Evolutionary conservation across 2,113 vertebrate genomes (phyloP).

Genomic region (Salvelinus alpinus): DNA sequence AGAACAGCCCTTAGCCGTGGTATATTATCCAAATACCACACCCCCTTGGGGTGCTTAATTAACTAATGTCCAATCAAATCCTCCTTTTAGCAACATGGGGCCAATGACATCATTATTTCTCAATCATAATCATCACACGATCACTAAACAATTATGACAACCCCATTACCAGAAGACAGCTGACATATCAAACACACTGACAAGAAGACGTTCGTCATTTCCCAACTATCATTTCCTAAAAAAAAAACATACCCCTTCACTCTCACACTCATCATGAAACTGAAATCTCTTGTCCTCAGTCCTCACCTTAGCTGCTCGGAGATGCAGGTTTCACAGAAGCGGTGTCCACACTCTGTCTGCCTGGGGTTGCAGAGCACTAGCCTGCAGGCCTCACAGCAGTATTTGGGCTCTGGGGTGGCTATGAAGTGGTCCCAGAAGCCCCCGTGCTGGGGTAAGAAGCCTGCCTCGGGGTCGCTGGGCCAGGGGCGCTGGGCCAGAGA

Average conservation of each 20-base stretch:
- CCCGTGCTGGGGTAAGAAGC: slow-evolving; percentile 80
- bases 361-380: slow-evolving; percentile 90
- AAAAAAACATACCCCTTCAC: too few relatives aligned
- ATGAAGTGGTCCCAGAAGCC: slow-evolving; percentile 93
- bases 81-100: not conserved
- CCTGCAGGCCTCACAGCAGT: slow-evolving; percentile 91
- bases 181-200: not conserved
- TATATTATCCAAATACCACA: too few relatives aligned
- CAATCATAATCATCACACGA: not conserved
- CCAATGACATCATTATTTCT: not conserved
- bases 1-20: too few relatives aligned
- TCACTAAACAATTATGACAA: not conserved
- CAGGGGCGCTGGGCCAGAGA: slow-evolving; percentile 60
- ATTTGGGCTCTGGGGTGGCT: slow-evolving; percentile 88
- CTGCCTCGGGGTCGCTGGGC: slow-evolving; percentile 52
- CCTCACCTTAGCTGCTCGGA: slow-evolving; percentile 70
- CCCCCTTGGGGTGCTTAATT: too few relatives aligned
- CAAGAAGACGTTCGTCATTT: not conserved
- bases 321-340: slow-evolving; percentile 96
- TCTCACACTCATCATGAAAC: not conserved
- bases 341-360: slow-evolving; percentile 95
- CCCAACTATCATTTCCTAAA: too few relatives aligned
- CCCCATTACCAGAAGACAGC: not conserved
- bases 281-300: not conserved
- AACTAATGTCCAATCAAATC: not conserved